Evolutionary conservation across 2,888 invertebrate species (phyloP).

Genomic region (Saturnia pavonia): DNA sequence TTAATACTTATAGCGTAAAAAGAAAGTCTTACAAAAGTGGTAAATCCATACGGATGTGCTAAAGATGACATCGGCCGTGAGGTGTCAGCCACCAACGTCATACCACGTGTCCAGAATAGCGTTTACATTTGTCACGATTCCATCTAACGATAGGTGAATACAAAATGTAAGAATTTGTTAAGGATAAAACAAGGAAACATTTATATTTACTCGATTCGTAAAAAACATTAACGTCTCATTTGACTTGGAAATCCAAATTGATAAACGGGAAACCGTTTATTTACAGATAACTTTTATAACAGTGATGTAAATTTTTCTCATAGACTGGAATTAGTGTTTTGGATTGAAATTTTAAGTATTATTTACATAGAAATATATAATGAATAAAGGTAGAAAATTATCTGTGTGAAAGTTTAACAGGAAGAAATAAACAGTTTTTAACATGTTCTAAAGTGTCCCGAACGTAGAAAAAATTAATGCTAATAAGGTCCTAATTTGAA

Average conservation of each 20-base stretch:
- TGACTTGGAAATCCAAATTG: neutral
- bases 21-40: conserved; percentile 16
- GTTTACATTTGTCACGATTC: neutral
- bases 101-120: conserved; percentile 15
- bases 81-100: conserved; percentile 17
- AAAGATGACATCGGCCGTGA: conserved; percentile 8
- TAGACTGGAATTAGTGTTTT: neutral
- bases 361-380: neutral
- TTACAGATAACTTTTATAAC: neutral
- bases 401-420: neutral
- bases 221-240: conserved; percentile 5
- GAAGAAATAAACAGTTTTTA: neutral
- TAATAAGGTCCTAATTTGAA: neutral
- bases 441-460: neutral
- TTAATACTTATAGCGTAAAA: conserved; percentile 10
- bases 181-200: conserved; percentile 2
- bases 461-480: neutral
- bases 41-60: conserved; percentile 15
- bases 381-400: neutral
- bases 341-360: neutral
- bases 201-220: conserved; percentile 6
- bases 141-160: conserved; percentile 13
- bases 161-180: conserved; percentile 3
- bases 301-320: neutral
- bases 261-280: neutral